Evolutionary conservation across 64 coral and sea anemone species (phyloP).

Genomic region (Acropora tenuis): DNA sequence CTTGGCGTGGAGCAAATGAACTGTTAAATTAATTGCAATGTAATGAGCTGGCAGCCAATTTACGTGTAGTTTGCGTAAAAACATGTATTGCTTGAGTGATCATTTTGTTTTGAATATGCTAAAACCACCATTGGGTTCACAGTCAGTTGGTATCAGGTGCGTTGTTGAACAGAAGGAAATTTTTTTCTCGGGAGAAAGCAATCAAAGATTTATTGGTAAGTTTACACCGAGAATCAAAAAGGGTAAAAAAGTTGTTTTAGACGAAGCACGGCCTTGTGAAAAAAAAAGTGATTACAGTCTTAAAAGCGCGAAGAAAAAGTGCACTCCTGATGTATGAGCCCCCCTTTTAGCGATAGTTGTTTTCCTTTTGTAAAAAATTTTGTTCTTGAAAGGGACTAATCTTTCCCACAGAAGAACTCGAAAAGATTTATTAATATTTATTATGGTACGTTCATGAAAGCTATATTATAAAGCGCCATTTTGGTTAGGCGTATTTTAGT

Average conservation of each 20-base stretch:
- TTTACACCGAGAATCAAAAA: background rate
- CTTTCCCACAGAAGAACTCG: no score
- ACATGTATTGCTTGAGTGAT: background rate
- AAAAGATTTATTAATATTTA: no score
- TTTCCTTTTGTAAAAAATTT: no score
- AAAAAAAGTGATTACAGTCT: background rate
- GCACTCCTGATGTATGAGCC: background rate
- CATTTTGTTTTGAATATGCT: slow-evolving; percentile 31
- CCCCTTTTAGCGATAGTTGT: no score
- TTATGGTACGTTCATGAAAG: no score
- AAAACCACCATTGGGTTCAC: background rate
- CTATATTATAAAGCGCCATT: no score
- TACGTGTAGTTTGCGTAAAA: slow-evolving; percentile 7
- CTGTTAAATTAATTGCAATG: slow-evolving; percentile 35
- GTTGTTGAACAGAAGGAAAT: background rate
- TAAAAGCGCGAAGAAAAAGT: background rate
- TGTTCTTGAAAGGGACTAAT: no score
- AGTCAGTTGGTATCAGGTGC: background rate
- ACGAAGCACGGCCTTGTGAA: no score
- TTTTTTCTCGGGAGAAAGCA: slow-evolving; percentile 17
- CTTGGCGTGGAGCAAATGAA: slow-evolving; percentile 10
- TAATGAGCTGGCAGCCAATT: slow-evolving; percentile 47
- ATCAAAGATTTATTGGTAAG: background rate
- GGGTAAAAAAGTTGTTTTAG: no score
- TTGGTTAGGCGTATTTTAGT: no score